Conservation (phyloP, 2,113 vertebrate genomes). For the Dipodomys merriami region DNA sequence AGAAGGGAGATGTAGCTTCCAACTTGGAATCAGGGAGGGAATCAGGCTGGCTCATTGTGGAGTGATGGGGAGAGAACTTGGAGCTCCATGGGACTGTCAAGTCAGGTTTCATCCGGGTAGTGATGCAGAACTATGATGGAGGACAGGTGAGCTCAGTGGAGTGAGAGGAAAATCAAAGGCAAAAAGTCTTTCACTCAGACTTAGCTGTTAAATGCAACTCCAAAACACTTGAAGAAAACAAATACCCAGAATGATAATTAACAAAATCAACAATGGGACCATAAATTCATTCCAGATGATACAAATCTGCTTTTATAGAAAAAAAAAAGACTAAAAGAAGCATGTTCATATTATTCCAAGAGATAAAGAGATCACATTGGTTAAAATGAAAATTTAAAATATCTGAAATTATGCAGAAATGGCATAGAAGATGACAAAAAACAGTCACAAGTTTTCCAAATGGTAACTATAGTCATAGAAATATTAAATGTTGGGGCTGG, state of each 20-base stretch:
- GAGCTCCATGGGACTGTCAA: not conserved
- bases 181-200: not conserved
- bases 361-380: not conserved
- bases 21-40: not conserved
- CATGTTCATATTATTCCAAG: not conserved
- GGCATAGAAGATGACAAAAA: not conserved
- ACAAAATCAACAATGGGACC: not conserved
- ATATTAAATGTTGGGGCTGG: not conserved
- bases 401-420: not conserved
- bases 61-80: not conserved
- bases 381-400: slow-evolving; percentile 8
- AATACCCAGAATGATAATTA: not conserved
- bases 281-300: not conserved
- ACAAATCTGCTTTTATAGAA: not conserved
- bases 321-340: not conserved
- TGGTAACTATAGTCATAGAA: not conserved
- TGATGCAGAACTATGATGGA: not conserved
- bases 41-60: not conserved
- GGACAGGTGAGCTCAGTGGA: not conserved
- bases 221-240: not conserved
- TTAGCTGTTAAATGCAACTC: slow-evolving; percentile 8
- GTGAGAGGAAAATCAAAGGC: not conserved
- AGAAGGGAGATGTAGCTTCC: not conserved
- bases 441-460: not conserved
- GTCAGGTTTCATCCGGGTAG: not conserved